Base-by-base conservation (phyloP, 2,888 invertebrate genomes). In the Galerucella nymphaeae region DNA sequence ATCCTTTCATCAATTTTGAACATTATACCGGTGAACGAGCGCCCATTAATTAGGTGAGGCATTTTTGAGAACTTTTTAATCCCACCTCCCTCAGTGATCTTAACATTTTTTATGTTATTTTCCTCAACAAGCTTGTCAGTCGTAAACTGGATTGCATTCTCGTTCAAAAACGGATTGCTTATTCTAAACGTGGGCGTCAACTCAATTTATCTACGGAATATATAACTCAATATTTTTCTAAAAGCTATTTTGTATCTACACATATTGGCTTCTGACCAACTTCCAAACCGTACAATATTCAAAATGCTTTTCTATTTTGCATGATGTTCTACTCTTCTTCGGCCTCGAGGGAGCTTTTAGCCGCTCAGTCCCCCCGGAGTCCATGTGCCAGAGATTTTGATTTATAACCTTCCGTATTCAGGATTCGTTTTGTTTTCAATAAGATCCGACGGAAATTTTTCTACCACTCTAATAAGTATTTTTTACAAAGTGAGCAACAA, bases 221-320 rank as follows among this genome's bases (percentile, higher is more conserved):
- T 63, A 81, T 82, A 80, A 79, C 81, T 84, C 85, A 85, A 85
- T 85, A 85, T 85, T 85, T 85, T 84, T 81, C 83, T 83, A 82
- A 84, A 86, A 85, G 84, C 85, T 83, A 85, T 85, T 86, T 85
- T 81, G 82, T 70, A 70, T 79, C 79, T 79, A 82, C 85, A 85
- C 86, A 86, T 86, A 86, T 86, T 86, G 84, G 84, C 79, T 83
- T 79, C 80, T 82, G 82, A 81, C 78, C 79, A 73, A 78, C 77
- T 77, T 77, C 78, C 79, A 80, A 75, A 42, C 38, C 38, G 18
- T 30, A 76, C 81, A 80, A 81, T 83, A 83, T 84, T 82, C 83
- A 82, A 80, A 80, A 76, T 69, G 77, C 73, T 80, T 79, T 78
- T 74, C 76, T 75, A 73, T 76, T 80, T 79, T 77, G 73, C 77